Evolutionary conservation across 2,113 vertebrate genomes (phyloP), one percentile per base, ranked within the genome.

Genomic region (Nansenia antarctica): DNA sequence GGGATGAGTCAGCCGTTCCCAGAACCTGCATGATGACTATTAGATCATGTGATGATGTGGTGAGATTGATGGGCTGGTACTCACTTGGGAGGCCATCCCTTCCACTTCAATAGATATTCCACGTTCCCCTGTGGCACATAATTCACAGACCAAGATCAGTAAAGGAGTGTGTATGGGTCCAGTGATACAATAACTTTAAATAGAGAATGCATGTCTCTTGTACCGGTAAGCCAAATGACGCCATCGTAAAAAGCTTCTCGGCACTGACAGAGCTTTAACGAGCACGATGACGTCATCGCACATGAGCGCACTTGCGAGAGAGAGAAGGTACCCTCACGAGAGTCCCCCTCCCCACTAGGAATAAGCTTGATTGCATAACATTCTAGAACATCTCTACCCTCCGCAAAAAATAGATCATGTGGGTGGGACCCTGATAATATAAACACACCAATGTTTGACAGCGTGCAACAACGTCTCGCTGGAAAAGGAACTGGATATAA

Each of bases 71-170:
- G 18, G 32, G 9, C 24, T 62, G 14, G 53, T 72, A 92, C 97
- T 98, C 94, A 99, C 98, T 99, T 99, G 72, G 96, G 96, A 39
- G 98, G 96, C 98, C 98, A 99, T 87, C 96, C 98, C 91, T 98
- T 98, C 98, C 98, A 99, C 87, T 99, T 99, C 85, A 99, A 89
- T 81, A 99, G 93, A 85, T 99, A 99, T 76, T 99, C 97, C 82
- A 99, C 95, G 88, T 96, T 95, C 54, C 98, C 97, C 98, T 99
- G 84, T 32, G 70, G 90, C 80, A 90, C 45, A 87, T 3, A 73
- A 74, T 15, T 67, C 47, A 47, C 20, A 54, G 20, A 12, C 26
- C 12, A 29, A 70, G 32, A 80, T 31, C 31, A 35, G 34, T 69
- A 31, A 27, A 49, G 67, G 5, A 31, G 35, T 7, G 52, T 39